A percentile compares a stretch with the other conserved stretches of the same genome.
Evolutionary conservation across 2,888 invertebrate genomes (phyloP).

Genomic region (Caenorhabditis doughertyi): DNA sequence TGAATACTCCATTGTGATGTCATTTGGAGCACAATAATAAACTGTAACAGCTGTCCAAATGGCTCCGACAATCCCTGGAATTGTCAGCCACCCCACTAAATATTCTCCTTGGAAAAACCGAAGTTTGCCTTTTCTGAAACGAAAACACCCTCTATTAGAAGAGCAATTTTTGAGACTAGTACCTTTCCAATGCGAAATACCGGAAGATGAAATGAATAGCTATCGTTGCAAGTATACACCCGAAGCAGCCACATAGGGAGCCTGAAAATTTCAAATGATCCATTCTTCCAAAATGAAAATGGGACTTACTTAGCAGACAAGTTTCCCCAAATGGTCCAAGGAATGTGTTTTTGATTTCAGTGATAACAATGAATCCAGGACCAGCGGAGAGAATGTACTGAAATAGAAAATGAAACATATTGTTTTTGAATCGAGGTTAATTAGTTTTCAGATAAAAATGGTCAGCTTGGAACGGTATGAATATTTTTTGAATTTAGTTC

Average conservation of each 20-base stretch:
- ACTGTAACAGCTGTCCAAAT: conserved; percentile 48
- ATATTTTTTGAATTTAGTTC: no score
- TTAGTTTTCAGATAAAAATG: no score
- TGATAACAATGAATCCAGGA: conserved; percentile 14
- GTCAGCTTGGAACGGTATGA: no score
- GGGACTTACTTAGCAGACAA: conserved; percentile 5
- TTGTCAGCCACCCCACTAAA: conserved; percentile 22
- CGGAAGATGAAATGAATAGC: conserved; percentile 40
- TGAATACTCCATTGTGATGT: conserved; percentile 29
- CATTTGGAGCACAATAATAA: conserved; percentile 37
- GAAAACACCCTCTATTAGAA: background rate
- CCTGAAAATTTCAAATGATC: background rate
- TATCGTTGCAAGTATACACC: conserved; percentile 18
- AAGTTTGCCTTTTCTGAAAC: conserved; percentile 45
- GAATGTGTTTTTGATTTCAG: conserved; percentile 24
- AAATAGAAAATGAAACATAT: background rate
- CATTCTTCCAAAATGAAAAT: background rate
- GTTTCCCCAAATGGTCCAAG: conserved; percentile 21
- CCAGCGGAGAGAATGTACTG: conserved; percentile 35
- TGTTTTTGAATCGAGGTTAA: no score
- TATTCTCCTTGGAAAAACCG: conserved; percentile 29
- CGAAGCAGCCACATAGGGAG: conserved; percentile 23
- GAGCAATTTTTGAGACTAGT: no score
- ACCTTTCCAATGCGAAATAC: conserved; percentile 45
- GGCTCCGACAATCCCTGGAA: conserved; percentile 24